A percentile compares a stretch with the other conserved stretches of the same genome.
phyloP scores from a whole-genome alignment of 2,797 vertebrate species.

The Leucoraja ocellata region DNA sequence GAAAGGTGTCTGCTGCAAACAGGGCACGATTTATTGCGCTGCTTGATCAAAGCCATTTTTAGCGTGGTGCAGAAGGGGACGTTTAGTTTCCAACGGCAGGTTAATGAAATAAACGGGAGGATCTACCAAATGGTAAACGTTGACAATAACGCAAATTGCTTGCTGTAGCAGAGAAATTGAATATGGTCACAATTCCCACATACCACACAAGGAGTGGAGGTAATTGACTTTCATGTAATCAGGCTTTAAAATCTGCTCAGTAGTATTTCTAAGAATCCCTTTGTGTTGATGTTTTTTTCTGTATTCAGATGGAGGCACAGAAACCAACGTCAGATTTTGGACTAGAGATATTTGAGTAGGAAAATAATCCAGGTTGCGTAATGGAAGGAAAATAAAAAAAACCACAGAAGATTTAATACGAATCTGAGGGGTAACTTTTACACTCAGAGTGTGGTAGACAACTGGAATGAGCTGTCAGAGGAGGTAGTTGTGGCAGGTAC shows the following conservation, averaged over 20 bases:
- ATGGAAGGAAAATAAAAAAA: too few relatives aligned
- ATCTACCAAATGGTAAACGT: background rate
- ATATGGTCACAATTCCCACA: background rate
- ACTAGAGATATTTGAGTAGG: background rate
- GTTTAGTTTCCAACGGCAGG: constrained; percentile 3
- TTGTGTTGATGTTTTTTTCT: background rate
- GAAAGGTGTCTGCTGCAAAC: constrained; percentile 93
- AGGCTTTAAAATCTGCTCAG: background rate
- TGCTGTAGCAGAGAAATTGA: constrained; percentile 3
- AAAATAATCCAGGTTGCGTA: background rate
- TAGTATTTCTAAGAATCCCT: background rate
- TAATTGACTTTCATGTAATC: constrained; percentile 7
- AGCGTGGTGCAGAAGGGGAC: background rate
- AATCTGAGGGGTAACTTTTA: too few relatives aligned
- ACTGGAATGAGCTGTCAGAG: too few relatives aligned
- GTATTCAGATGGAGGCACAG: background rate
- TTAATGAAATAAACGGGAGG: background rate
- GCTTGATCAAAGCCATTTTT: background rate
- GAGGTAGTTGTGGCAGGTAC: too few relatives aligned
- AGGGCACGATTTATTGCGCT: constrained; percentile 68
- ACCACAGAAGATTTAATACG: too few relatives aligned
- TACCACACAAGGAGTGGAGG: background rate
- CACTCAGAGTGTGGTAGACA: too few relatives aligned
- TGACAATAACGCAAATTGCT: background rate
- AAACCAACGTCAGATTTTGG: background rate